Evolutionary conservation across 2,888 invertebrate species (phyloP).

Genomic region (Drosophila anomalata): DNA sequence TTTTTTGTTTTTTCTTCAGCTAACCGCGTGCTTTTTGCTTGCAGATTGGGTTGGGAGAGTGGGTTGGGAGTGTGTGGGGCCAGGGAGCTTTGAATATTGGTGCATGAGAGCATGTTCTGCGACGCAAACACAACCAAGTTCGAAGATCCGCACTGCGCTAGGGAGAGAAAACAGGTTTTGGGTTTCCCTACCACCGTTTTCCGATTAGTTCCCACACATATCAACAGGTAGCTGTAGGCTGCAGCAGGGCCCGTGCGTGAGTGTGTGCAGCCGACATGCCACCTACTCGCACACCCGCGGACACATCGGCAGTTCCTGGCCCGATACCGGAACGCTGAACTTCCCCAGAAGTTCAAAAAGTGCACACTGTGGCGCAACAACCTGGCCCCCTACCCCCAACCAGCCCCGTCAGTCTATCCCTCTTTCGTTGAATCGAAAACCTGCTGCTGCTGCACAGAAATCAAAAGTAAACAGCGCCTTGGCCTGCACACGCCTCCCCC

Average conservation of each 20-base stretch:
- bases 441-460: slow-evolving; percentile 78
- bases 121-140: background rate
- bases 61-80: background rate
- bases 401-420: background rate
- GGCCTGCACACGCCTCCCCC: slow-evolving; percentile 57
- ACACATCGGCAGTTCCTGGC: slow-evolving; percentile 20
- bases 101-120: slow-evolving; percentile 16
- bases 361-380: slow-evolving; percentile 43
- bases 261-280: slow-evolving; percentile 42
- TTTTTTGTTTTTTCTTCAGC: background rate
- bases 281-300: slow-evolving; percentile 36
- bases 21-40: slow-evolving; percentile 1
- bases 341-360: slow-evolving; percentile 37
- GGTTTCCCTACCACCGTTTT: slow-evolving; percentile 27
- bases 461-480: slow-evolving; percentile 75
- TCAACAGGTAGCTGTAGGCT: slow-evolving; percentile 65
- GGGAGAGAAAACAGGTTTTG: slow-evolving; percentile 22
- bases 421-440: slow-evolving; percentile 58
- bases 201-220: slow-evolving; percentile 56
- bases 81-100: slow-evolving; percentile 7
- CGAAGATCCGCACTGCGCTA: slow-evolving; percentile 1
- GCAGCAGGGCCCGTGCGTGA: slow-evolving; percentile 13
- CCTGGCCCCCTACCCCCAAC: slow-evolving; percentile 1
- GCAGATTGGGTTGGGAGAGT: background rate
- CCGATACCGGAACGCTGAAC: slow-evolving; percentile 26